Base-by-base conservation (phyloP, 2,113 vertebrate genomes). In the Macquaria ambigua region DNA sequence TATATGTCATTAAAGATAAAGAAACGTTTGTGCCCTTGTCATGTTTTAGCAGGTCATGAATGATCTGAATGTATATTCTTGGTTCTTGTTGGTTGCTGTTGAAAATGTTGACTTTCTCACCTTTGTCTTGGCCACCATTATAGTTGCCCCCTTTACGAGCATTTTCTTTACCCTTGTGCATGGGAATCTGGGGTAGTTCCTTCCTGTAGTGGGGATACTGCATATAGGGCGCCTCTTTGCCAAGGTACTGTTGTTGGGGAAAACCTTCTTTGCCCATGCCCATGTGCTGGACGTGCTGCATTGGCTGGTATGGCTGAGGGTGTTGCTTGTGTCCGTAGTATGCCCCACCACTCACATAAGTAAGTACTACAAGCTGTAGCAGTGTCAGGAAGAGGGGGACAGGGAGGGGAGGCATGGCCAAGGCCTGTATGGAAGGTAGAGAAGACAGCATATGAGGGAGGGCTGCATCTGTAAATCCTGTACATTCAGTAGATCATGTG, bases 251-350 rank as follows among this genome's bases (percentile, higher is more conserved):
- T 78, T 97, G 96, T 93, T 97, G 93, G 0, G 94, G 93, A 75
- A 96, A 95, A 74, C 96, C 95, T 81, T 98, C 97, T 85, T 98
- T 97, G 82, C 96, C 96, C 90, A 97, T 90, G 0, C 96, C 96
- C 85, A 98, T 96, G 92, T 98, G 97, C 91, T 97, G 97, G 90
- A 96, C 93, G 94, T 98, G 98, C 92, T 97, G 97, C 84, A 97
- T 95, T 0, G 96, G 95, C 73, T 97, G 97, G 89, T 97, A 97
- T 0, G 95, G 97, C 68, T 94, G 94, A 0, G 97, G 97, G 89
- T 97, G 95, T 34, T 96, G 97, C 88, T 98, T 99, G 94, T 98
- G 97, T 43, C 97, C 96, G 90, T 99, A 99, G 93, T 97, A 99
- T 61, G 96, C 97, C 2, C 97, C 98, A 1, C 94, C 96, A 79